A percentile compares a stretch with the other conserved stretches of the same genome.
Evolutionary conservation across 2,888 invertebrate genomes (phyloP).

Genomic region (Cataglyphis cursor): DNA sequence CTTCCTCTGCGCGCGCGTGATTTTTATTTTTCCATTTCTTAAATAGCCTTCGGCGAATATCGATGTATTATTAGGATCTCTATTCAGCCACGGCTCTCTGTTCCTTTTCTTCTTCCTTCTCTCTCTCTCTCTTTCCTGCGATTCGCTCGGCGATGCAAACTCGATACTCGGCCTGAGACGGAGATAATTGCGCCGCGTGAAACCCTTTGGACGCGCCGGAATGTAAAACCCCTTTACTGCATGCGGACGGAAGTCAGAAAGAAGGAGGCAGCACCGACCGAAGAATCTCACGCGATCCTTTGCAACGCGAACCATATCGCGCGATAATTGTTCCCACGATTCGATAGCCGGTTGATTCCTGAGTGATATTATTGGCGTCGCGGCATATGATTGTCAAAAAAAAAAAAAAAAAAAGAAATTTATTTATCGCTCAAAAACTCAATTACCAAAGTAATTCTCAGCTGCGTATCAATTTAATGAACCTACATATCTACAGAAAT

Average conservation of each 20-base stretch:
- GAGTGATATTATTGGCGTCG: conserved; percentile 25
- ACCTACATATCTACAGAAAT: not conserved
- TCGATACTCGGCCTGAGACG: conserved; percentile 31
- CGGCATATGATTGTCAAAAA: not conserved
- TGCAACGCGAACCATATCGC: conserved; percentile 42
- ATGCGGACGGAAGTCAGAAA: conserved; percentile 50
- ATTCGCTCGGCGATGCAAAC: conserved; percentile 23
- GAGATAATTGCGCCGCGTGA: conserved; percentile 57
- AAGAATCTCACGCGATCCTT: conserved; percentile 55
- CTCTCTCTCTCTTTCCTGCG: not conserved
- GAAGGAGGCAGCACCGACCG: conserved; percentile 30
- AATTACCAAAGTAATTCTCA: not conserved
- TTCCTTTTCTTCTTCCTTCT: not conserved
- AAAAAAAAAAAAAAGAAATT: conserved; percentile 12
- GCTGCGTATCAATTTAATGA: not conserved
- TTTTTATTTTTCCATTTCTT: not conserved
- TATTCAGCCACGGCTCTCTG: not conserved
- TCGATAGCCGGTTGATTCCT: not conserved
- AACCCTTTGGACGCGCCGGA: conserved; percentile 42
- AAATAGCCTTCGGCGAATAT: not conserved
- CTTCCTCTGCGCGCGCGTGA: not conserved
- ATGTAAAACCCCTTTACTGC: conserved; percentile 40
- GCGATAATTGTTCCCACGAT: conserved; percentile 60
- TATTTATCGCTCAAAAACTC: conserved; percentile 4
- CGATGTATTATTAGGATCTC: not conserved